These are phyloP conservation scores for Lepus timidus DNA, from an alignment of 2,113 vertebrate genomes.

Conservation along the genomic window DNA sequence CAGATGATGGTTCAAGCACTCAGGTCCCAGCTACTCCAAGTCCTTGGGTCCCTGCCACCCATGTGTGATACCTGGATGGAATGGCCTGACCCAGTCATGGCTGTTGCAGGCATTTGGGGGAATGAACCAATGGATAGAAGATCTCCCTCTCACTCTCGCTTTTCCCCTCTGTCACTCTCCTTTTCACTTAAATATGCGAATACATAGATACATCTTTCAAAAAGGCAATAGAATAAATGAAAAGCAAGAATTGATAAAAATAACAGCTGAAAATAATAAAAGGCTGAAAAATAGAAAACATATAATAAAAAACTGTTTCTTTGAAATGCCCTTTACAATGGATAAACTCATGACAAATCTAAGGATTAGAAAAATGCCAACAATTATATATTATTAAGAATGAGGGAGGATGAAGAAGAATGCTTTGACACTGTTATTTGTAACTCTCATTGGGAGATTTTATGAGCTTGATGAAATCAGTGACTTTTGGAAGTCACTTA, in stretches of 20 bases:
- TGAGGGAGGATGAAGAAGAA: not conserved
- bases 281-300: not conserved
- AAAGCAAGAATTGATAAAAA: slow-evolving; percentile 6
- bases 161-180: too few relatives aligned
- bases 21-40: too few relatives aligned
- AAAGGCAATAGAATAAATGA: not conserved
- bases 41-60: too few relatives aligned
- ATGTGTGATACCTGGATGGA: too few relatives aligned
- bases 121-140: too few relatives aligned
- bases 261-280: slow-evolving; percentile 9
- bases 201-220: not conserved
- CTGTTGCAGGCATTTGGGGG: too few relatives aligned
- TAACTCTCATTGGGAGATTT: not conserved
- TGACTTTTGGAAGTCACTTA: slow-evolving; percentile 17
- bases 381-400: not conserved
- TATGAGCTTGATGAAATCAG: not conserved
- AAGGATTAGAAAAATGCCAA: not conserved
- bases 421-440: not conserved
- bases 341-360: slow-evolving; percentile 11
- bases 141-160: too few relatives aligned
- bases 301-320: not conserved
- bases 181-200: too few relatives aligned
- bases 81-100: too few relatives aligned
- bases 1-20: too few relatives aligned
- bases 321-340: slow-evolving; percentile 33